phyloP scores from a whole-genome alignment of 2,888 invertebrate genomes.

The Melinaea marsaeus region DNA sequence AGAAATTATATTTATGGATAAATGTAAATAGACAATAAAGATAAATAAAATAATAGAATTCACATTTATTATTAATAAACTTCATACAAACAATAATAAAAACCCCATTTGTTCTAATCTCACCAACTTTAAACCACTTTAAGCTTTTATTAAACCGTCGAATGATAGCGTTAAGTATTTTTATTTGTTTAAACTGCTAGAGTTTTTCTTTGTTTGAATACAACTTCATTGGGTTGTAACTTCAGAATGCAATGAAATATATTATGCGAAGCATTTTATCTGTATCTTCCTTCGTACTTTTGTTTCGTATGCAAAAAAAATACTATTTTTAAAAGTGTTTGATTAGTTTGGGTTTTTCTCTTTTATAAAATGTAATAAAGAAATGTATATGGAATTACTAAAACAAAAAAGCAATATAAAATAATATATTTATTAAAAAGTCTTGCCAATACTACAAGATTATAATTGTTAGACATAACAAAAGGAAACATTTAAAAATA shows the following conservation, averaged over 20 bases:
- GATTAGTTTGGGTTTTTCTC: too few relatives aligned
- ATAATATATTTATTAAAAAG: too few relatives aligned
- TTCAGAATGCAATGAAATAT: conserved; percentile 4
- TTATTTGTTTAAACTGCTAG: conserved; percentile 18
- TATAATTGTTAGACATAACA: too few relatives aligned
- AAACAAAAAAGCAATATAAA: too few relatives aligned
- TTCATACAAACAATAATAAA: conserved; percentile 6
- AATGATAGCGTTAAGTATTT: conserved; percentile 23
- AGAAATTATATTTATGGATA: too few relatives aligned
- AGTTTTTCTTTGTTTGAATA: conserved; percentile 12
- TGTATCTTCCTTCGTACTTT: neutral
- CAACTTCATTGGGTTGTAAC: conserved; percentile 16
- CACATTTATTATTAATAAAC: conserved; percentile 1
- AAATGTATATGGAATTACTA: too few relatives aligned
- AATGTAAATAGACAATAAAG: too few relatives aligned
- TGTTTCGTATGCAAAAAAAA: neutral
- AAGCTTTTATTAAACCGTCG: conserved; percentile 27
- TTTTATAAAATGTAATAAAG: too few relatives aligned
- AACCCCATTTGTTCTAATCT: conserved; percentile 1
- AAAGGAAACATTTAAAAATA: neutral
- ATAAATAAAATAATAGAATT: neutral
- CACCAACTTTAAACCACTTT: conserved; percentile 16
- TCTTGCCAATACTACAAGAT: too few relatives aligned
- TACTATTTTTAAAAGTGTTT: too few relatives aligned
- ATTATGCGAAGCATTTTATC: neutral